Percentiles rank a stretch among this genome's conserved stretches.
These are phyloP conservation scores for Alouatta palliata DNA, from an alignment of 2,113 vertebrate genomes.

Conservation along the genomic window DNA sequence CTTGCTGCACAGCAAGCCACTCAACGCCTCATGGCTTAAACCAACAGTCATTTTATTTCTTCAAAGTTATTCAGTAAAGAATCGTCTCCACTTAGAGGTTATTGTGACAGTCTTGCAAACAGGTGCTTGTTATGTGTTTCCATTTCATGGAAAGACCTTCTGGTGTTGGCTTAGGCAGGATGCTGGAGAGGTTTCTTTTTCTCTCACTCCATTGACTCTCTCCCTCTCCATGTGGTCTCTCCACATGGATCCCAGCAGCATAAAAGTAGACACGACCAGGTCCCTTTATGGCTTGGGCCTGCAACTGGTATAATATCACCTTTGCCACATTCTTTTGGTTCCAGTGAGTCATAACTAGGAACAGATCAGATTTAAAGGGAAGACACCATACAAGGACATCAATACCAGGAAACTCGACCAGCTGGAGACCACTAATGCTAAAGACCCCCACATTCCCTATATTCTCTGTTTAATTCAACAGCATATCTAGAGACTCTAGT, in stretches of 20 bases:
- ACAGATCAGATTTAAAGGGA: not conserved
- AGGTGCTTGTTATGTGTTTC: not conserved
- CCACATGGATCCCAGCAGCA: too few relatives aligned
- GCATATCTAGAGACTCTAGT: not conserved
- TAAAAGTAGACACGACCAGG: not conserved
- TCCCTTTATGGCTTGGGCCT: not conserved
- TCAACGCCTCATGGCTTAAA: not conserved
- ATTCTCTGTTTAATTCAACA: not conserved
- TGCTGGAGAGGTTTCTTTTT: not conserved
- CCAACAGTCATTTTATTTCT: not conserved
- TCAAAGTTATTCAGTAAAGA: not conserved
- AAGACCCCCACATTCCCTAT: not conserved
- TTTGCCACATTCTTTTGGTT: not conserved
- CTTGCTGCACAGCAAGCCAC: not conserved
- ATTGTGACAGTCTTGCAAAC: not conserved
- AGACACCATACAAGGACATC: accelerated
- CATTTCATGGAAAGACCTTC: not conserved
- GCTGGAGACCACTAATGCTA: not conserved
- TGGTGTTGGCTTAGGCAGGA: not conserved
- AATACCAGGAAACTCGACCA: not conserved
- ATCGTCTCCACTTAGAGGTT: not conserved
- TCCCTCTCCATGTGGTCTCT: not conserved
- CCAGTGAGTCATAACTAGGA: not conserved
- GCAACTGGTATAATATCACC: not conserved
- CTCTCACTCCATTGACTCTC: not conserved